A percentile compares a stretch with the other conserved stretches of the same genome.
Conservation (phyloP, 2,888 invertebrate genomes). For the Elysia crispata region DNA sequence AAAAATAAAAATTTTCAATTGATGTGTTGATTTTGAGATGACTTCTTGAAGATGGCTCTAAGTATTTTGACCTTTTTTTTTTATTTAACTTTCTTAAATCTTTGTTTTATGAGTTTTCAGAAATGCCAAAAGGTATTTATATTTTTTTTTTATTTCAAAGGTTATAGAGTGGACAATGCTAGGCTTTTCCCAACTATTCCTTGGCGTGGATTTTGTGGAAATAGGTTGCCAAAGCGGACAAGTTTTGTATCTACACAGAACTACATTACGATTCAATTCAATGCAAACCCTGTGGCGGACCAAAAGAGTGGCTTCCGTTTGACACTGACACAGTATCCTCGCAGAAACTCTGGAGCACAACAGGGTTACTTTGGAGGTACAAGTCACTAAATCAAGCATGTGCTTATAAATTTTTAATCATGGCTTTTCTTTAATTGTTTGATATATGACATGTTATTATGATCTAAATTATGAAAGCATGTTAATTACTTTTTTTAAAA, state of each 20-base stretch:
- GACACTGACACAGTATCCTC: slow-evolving; percentile 55
- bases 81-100: no score
- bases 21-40: no score
- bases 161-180: slow-evolving; percentile 62
- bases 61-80: no score
- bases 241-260: slow-evolving; percentile 58
- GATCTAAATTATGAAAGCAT: no score
- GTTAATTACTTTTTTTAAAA: no score
- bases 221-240: slow-evolving; percentile 50
- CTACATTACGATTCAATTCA: slow-evolving; percentile 61
- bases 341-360: slow-evolving; percentile 57
- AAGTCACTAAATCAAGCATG: not conserved
- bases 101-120: no score
- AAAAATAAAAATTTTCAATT: no score
- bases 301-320: slow-evolving; percentile 57
- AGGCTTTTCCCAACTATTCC: slow-evolving; percentile 58
- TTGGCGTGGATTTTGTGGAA: slow-evolving; percentile 60
- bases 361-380: slow-evolving; percentile 60
- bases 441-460: no score
- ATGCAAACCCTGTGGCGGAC: slow-evolving; percentile 55
- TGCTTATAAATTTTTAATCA: no score
- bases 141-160: slow-evolving; percentile 44
- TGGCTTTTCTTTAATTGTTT: no score
- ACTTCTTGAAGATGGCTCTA: no score
- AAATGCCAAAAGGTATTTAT: no score